Percentiles rank a stretch among this genome's conserved stretches.
Conservation (phyloP, 1,140 invertebrate genomes). For the Phocides pigmalion region DNA sequence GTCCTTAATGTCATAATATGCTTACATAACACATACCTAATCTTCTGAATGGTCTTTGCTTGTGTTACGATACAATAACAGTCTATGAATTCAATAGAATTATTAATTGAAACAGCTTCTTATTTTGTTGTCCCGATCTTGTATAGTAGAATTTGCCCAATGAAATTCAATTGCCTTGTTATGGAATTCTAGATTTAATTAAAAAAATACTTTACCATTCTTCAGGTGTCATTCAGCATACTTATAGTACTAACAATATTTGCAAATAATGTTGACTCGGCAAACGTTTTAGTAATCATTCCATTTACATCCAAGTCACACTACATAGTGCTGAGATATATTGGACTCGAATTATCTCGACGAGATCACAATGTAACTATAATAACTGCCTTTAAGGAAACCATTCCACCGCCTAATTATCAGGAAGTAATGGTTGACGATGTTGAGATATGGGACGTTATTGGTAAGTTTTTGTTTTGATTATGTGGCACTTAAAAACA, state of each 20-base stretch:
- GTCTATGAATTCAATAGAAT: too few species aligned
- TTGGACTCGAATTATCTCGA: constrained; percentile 82
- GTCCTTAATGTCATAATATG: too few species aligned
- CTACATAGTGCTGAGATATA: constrained; percentile 83
- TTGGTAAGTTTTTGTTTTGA: constrained; percentile 48
- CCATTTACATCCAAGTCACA: constrained; percentile 78
- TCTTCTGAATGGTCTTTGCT: too few species aligned
- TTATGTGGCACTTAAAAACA: not conserved
- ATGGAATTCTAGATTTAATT: too few species aligned
- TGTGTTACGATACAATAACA: too few species aligned
- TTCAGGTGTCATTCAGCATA: too few species aligned
- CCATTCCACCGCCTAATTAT: constrained; percentile 76
- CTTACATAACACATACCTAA: too few species aligned
- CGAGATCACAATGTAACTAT: constrained; percentile 86
- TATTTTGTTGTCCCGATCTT: too few species aligned
- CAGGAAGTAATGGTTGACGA: constrained; percentile 81
- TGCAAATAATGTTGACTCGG: constrained; percentile 41
- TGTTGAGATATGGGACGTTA: constrained; percentile 80
- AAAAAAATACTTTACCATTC: too few species aligned
- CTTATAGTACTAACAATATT: constrained; percentile 35
- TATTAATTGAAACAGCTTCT: too few species aligned
- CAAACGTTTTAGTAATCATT: constrained; percentile 68
- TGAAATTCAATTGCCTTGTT: too few species aligned
- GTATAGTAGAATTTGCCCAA: too few species aligned
- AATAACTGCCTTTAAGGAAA: constrained; percentile 79